phyloP scores from a whole-genome alignment of 2,888 invertebrate species.

The Pharmacophagus antenor region DNA sequence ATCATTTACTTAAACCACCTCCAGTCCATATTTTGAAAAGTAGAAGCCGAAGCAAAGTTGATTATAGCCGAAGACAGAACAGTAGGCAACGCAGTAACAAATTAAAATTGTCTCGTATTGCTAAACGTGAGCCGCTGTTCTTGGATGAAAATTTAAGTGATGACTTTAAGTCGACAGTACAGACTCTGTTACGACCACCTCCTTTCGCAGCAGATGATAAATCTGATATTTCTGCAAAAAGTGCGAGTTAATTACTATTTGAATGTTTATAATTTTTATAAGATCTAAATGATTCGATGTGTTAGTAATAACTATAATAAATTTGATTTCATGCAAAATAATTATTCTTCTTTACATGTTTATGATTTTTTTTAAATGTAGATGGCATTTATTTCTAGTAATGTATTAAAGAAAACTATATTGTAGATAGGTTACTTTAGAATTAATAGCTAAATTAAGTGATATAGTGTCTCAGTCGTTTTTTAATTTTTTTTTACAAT shows the following conservation, averaged over 20 bases:
- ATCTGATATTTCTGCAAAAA: slow-evolving; percentile 39
- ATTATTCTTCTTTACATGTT: neutral
- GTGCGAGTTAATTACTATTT: slow-evolving; percentile 1
- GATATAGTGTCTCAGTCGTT: neutral
- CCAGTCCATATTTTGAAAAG: slow-evolving; percentile 53
- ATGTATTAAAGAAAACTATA: slow-evolving; percentile 32
- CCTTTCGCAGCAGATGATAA: slow-evolving; percentile 55
- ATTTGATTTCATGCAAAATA: neutral
- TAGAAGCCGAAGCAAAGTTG: slow-evolving; percentile 47
- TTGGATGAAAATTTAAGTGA: slow-evolving; percentile 53
- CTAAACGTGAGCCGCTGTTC: slow-evolving; percentile 63
- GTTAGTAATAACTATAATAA: neutral
- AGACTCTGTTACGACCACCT: slow-evolving; percentile 57
- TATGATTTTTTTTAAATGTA: neutral
- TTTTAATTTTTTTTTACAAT: neutral
- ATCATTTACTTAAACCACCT: slow-evolving; percentile 71
- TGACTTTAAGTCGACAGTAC: slow-evolving; percentile 46
- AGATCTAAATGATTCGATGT: neutral
- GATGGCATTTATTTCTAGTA: slow-evolving; percentile 42
- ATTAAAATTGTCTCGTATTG: slow-evolving; percentile 53
- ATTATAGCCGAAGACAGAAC: slow-evolving; percentile 56
- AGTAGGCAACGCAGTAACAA: slow-evolving; percentile 55
- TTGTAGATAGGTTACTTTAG: slow-evolving; percentile 37
- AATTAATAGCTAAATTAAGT: neutral
- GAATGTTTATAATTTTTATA: neutral